Evolutionary conservation across 2,113 vertebrate species (phyloP).

Genomic region (Corythaeola cristata): DNA sequence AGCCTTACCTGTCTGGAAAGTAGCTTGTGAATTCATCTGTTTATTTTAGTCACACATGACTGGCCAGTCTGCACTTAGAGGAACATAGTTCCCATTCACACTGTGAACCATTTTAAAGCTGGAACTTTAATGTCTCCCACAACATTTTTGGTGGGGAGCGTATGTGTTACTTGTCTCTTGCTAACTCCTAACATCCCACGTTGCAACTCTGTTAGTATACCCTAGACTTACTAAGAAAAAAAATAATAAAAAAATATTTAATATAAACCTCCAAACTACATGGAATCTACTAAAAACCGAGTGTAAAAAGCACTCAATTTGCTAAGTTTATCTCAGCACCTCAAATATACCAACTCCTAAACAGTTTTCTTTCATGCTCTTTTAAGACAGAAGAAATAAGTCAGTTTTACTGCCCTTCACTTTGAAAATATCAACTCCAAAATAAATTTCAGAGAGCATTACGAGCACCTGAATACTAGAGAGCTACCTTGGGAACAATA

Average conservation of each 20-base stretch:
- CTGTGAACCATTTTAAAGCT: background rate
- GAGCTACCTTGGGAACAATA: background rate
- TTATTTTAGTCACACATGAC: background rate
- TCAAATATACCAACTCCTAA: background rate
- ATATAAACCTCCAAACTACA: background rate
- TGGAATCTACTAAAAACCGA: background rate
- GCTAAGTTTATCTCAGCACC: background rate
- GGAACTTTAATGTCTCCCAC: background rate
- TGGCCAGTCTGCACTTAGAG: background rate
- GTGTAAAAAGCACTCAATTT: background rate
- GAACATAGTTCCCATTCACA: background rate
- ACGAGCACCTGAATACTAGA: background rate
- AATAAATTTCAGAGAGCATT: background rate
- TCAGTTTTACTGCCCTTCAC: background rate
- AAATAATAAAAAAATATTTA: background rate
- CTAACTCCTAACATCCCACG: background rate
- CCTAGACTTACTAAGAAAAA: background rate
- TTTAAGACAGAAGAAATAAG: background rate
- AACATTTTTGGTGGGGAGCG: background rate
- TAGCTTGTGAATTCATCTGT: background rate
- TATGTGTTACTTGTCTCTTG: background rate
- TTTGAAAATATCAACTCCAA: background rate
- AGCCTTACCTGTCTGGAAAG: background rate
- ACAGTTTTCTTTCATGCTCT: background rate
- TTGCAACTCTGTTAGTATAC: background rate